phyloP scores from a whole-genome alignment of 2,888 invertebrate genomes.

The Colostygia pectinataria region DNA sequence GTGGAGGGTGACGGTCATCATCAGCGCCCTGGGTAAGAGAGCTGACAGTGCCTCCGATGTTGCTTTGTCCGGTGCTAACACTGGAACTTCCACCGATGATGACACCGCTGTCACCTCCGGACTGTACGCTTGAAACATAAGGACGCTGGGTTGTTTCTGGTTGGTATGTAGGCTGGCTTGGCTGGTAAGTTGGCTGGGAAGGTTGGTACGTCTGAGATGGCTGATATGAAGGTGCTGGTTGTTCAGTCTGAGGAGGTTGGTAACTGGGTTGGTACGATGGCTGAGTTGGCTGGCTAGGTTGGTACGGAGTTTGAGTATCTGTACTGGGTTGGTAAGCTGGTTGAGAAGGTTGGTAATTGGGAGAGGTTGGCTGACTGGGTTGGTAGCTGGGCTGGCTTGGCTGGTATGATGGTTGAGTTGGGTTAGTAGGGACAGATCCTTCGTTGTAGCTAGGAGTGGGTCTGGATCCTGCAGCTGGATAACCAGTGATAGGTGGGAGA shows the following conservation, averaged over 20 bases:
- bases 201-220: slow-evolving; percentile 47
- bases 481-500: slow-evolving; percentile 70
- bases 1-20: slow-evolving; percentile 87
- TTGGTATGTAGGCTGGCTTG: slow-evolving; percentile 34
- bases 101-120: slow-evolving; percentile 6
- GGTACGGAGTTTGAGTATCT: slow-evolving; percentile 39
- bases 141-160: slow-evolving; percentile 36
- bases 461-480: slow-evolving; percentile 65
- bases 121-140: slow-evolving; percentile 23
- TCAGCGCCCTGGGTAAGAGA: slow-evolving; percentile 53
- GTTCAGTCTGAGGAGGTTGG: slow-evolving; percentile 40
- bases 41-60: slow-evolving; percentile 30
- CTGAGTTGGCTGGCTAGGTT: slow-evolving; percentile 46
- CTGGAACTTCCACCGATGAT: slow-evolving; percentile 1
- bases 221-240: slow-evolving; percentile 27
- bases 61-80: slow-evolving; percentile 5
- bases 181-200: slow-evolving; percentile 36
- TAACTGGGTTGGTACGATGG: slow-evolving; percentile 39
- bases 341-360: slow-evolving; percentile 44
- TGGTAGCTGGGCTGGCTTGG: slow-evolving; percentile 39
- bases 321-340: slow-evolving; percentile 20
- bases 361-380: slow-evolving; percentile 36
- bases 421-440: slow-evolving; percentile 46
- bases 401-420: slow-evolving; percentile 40
- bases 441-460: slow-evolving; percentile 71